Percentiles rank a stretch among this genome's conserved stretches.
Conservation (phyloP, 2,797 vertebrate species). For the Sternarchorhynchus goeldii region DNA sequence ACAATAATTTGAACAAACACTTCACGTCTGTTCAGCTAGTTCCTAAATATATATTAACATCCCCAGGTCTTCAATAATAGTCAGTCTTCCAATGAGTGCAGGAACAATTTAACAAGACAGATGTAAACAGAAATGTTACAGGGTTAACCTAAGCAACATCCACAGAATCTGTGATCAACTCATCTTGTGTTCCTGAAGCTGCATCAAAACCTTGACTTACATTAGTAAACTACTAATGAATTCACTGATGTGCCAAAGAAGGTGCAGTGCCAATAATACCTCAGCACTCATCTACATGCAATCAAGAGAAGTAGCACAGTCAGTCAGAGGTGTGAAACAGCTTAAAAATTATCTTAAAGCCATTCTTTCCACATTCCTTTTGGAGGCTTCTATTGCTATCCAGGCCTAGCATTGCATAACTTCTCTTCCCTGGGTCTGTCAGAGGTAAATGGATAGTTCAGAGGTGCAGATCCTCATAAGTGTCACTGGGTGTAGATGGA, state of each 20-base stretch:
- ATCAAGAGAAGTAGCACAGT: not conserved
- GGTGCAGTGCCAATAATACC: not conserved
- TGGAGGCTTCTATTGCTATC: not conserved
- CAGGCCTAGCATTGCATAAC: not conserved
- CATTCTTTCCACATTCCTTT: not conserved
- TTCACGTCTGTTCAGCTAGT: constrained; percentile 15
- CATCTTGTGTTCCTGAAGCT: not conserved
- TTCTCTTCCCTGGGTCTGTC: not conserved
- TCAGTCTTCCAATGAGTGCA: not conserved
- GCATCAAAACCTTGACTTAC: not conserved
- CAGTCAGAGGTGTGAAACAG: constrained; percentile 8
- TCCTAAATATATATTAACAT: constrained; percentile 32
- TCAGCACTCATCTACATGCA: not conserved
- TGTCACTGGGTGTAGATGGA: not conserved
- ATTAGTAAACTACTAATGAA: not conserved
- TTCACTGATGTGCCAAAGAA: not conserved
- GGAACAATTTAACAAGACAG: constrained; percentile 1
- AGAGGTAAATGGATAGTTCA: not conserved
- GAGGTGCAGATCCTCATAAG: not conserved
- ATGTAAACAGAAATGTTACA: constrained; percentile 4
- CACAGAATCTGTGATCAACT: constrained; percentile 5
- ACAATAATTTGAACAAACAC: constrained; percentile 42
- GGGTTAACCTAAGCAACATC: not conserved
- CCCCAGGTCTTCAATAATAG: not conserved
- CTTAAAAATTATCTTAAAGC: not conserved